These are phyloP conservation scores for Ranitomeya variabilis DNA, from an alignment of 2,113 vertebrate genomes.

Conservation along the genomic window DNA sequence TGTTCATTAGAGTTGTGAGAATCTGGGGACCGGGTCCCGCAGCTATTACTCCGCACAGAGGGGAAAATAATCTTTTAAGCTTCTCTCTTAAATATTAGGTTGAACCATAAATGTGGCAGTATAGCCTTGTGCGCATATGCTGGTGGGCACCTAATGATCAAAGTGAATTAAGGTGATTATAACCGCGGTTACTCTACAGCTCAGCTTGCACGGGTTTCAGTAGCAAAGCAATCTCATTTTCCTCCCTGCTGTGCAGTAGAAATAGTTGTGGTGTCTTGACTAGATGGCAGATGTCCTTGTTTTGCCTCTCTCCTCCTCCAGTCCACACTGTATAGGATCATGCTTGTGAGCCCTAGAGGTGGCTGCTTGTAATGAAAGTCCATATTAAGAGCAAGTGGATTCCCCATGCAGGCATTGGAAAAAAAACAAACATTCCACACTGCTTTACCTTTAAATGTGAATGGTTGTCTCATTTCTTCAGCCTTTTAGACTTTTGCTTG, in stretches of 20 bases:
- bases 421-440: not conserved
- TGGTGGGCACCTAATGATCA: constrained; percentile 51
- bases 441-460: not conserved
- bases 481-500: not conserved
- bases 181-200: constrained; percentile 33
- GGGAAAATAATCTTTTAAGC: constrained; percentile 44
- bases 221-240: constrained; percentile 45
- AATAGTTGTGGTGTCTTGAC: constrained; percentile 11
- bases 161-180: constrained; percentile 54
- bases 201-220: constrained; percentile 22
- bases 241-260: constrained; percentile 43
- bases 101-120: constrained; percentile 42
- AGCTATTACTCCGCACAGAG: constrained; percentile 22
- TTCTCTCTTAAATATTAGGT: constrained; percentile 43
- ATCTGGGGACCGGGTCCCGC: constrained; percentile 20
- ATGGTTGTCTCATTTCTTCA: not conserved
- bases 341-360: not conserved
- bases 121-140: constrained; percentile 31
- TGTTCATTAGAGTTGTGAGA: constrained; percentile 12
- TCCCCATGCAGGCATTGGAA: not conserved
- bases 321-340: not conserved
- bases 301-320: not conserved
- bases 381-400: not conserved
- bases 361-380: not conserved
- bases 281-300: constrained; percentile 53